phyloP scores from a whole-genome alignment of 64 coral and sea anemone genomes.

The Montipora capricornis region DNA sequence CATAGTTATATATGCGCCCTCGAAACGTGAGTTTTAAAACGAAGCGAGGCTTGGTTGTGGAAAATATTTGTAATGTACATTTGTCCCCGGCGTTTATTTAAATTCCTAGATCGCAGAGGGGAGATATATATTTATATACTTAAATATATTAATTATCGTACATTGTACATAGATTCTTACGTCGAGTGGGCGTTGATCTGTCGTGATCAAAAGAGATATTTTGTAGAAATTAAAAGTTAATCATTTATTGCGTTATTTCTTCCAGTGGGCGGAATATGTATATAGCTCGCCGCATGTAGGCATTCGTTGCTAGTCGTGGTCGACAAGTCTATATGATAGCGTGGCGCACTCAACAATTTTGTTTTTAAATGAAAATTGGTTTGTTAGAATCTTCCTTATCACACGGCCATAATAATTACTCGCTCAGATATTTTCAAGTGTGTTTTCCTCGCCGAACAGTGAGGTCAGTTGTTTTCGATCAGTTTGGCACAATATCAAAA shows the following conservation, averaged over 20 bases:
- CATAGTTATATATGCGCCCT: conserved; percentile 94
- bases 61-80: conserved; percentile 34
- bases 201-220: conserved; percentile 10
- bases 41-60: neutral
- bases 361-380: neutral
- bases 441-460: neutral
- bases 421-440: neutral
- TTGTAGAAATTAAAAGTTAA: conserved; percentile 14
- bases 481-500: neutral
- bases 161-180: conserved; percentile 26
- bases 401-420: neutral
- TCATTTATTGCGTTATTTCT: neutral
- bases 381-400: neutral
- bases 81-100: conserved; percentile 40
- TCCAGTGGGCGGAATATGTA: neutral
- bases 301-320: too few species aligned
- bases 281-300: neutral
- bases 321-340: too few species aligned
- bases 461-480: neutral
- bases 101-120: conserved; percentile 26
- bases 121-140: conserved; percentile 18
- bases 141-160: conserved; percentile 4
- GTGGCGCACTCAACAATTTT: too few species aligned
- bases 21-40: conserved; percentile 72
- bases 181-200: neutral